Conservation (phyloP, 2,888 invertebrate species). For the Ichneumoninae sp. region DNA sequence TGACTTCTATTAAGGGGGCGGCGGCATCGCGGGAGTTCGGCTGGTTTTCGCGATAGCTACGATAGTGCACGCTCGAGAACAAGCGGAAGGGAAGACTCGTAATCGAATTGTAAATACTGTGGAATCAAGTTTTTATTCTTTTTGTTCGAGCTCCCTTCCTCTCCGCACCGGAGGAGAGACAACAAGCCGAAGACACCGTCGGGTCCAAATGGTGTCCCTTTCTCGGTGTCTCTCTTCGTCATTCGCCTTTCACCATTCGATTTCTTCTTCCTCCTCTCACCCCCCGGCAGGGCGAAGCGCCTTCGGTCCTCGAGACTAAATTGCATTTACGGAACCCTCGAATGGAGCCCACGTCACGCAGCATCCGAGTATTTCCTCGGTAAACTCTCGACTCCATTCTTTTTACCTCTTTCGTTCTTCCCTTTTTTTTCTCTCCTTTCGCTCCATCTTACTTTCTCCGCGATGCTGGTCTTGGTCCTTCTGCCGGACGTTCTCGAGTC, state of each 20-base stretch:
- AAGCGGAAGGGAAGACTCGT: conserved; percentile 45
- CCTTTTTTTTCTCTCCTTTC: conserved; percentile 1
- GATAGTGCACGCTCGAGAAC: conserved; percentile 33
- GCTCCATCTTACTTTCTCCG: conserved; percentile 42
- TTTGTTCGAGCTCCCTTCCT: neutral
- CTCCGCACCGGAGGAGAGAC: neutral
- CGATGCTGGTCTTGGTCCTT: conserved; percentile 33
- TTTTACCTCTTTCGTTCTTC: neutral
- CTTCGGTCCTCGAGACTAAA: conserved; percentile 69
- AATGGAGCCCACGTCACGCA: conserved; percentile 64
- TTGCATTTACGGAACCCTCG: conserved; percentile 74
- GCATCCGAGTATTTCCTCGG: conserved; percentile 70
- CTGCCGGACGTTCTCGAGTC: conserved; percentile 65
- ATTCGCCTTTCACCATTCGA: conserved; percentile 21
- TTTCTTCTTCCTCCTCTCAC: conserved; percentile 20
- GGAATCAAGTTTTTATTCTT: conserved; percentile 13
- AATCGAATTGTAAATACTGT: conserved; percentile 61
- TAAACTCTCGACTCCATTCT: conserved; percentile 69
- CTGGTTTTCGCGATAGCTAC: conserved; percentile 18
- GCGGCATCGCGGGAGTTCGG: conserved; percentile 15
- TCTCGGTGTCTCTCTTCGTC: conserved; percentile 23
- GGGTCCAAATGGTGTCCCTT: conserved; percentile 15
- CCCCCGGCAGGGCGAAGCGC: conserved; percentile 20
- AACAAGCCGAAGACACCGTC: conserved; percentile 20
- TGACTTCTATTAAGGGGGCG: conserved; percentile 36